Evolutionary conservation across 2,888 invertebrate species (phyloP).

Genomic region (Dolomedes plantarius): DNA sequence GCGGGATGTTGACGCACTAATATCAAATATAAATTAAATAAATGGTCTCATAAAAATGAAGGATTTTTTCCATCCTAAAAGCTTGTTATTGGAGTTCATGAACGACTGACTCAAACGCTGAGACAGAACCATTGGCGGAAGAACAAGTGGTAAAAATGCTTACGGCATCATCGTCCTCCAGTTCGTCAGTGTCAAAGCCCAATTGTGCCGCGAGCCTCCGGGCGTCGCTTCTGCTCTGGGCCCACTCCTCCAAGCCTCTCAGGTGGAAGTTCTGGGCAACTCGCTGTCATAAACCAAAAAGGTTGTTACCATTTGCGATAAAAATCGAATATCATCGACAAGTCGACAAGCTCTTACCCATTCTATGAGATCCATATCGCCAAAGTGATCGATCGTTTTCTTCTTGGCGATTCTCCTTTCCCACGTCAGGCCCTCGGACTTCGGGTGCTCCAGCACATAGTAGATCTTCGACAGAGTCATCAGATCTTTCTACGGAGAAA

Average conservation of each 20-base stretch:
- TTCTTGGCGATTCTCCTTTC: constrained; percentile 37
- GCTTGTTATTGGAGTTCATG: no score
- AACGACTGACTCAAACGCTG: no score
- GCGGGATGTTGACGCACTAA: no score
- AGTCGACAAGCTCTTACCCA: constrained; percentile 28
- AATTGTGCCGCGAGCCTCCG: constrained; percentile 1
- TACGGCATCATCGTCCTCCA: constrained; percentile 34
- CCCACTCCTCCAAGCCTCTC: constrained; percentile 45
- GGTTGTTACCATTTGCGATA: no score
- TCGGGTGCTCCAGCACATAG: constrained; percentile 44
- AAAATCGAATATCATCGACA: no score
- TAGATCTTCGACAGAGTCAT: constrained; percentile 43
- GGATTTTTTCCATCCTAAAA: no score
- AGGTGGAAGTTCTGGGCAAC: constrained; percentile 47
- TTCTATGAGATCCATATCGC: constrained; percentile 54
- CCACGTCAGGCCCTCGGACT: constrained; percentile 33
- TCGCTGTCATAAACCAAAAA: constrained; percentile 12
- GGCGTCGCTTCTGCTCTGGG: constrained; percentile 32
- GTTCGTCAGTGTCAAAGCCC: constrained; percentile 25
- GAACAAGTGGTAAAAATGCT: no score
- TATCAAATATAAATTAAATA: no score
- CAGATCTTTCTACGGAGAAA: constrained; percentile 24
- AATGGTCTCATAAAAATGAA: no score
- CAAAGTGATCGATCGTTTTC: constrained; percentile 29
- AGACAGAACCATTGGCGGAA: no score